Percentiles rank a stretch among this genome's conserved stretches.
Conservation (phyloP, 2,113 vertebrate genomes). For the Suncus etruscus region DNA sequence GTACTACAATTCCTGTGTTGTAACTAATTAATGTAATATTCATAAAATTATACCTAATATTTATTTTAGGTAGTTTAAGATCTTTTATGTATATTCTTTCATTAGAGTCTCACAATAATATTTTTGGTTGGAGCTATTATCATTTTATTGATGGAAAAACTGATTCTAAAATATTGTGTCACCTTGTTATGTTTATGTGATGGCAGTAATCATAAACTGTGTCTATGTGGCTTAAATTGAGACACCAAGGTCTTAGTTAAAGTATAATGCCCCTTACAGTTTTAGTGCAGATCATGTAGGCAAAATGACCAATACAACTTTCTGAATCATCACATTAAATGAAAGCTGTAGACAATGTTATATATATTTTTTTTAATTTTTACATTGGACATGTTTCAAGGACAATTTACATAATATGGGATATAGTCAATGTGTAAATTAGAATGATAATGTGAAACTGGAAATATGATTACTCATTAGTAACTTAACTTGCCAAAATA, state of each 20-base stretch:
- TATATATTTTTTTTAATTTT: constrained; percentile 58
- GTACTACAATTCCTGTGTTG: not conserved
- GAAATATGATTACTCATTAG: constrained; percentile 81
- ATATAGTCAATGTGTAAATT: constrained; percentile 74
- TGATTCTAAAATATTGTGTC: not conserved
- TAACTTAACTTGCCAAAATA: constrained; percentile 52
- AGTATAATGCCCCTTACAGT: too few relatives aligned
- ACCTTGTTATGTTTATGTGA: not conserved
- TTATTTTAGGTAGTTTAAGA: not conserved
- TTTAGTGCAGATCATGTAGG: not conserved
- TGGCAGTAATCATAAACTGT: not conserved
- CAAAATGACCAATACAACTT: not conserved
- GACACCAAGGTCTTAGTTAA: not conserved
- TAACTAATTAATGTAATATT: not conserved
- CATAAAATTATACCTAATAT: not conserved
- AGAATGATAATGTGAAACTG: constrained; percentile 71
- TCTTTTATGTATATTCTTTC: not conserved
- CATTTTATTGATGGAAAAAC: not conserved
- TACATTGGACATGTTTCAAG: constrained; percentile 72
- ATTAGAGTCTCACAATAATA: not conserved
- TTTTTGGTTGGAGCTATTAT: not conserved
- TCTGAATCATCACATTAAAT: constrained; percentile 34
- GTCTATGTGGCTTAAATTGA: not conserved
- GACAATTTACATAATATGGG: constrained; percentile 75
- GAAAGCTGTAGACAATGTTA: constrained; percentile 41